A percentile compares a stretch with the other conserved stretches of the same genome.
These are phyloP conservation scores for Lasioglossum morio DNA, from an alignment of 2,888 invertebrate species.

Conservation along the genomic window DNA sequence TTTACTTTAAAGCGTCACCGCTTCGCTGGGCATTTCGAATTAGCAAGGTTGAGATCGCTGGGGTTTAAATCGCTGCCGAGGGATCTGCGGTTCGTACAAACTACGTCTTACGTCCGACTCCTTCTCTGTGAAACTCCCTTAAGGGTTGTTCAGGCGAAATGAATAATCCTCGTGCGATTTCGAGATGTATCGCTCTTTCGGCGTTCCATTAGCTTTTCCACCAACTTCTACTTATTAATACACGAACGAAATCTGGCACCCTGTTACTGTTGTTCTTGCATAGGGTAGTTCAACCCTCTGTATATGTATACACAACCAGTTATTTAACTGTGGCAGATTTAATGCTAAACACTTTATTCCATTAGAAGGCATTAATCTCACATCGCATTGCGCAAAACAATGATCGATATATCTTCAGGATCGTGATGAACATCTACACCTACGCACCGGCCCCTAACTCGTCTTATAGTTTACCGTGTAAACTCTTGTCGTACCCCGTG, in stretches of 20 bases:
- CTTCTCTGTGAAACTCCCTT: constrained; percentile 60
- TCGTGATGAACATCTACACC: background rate
- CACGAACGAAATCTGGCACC: background rate
- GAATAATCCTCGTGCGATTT: constrained; percentile 68
- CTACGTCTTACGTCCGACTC: constrained; percentile 56
- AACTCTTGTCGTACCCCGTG: background rate
- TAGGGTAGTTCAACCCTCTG: background rate
- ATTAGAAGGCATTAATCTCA: background rate
- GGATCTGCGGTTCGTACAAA: constrained; percentile 63
- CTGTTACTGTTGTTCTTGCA: background rate
- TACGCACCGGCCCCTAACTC: background rate
- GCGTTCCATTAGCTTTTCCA: constrained; percentile 21
- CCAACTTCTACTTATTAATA: background rate
- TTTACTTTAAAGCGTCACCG: constrained; percentile 52
- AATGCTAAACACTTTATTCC: background rate
- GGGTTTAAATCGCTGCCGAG: constrained; percentile 64
- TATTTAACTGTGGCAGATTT: background rate
- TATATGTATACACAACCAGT: background rate
- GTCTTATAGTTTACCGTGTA: background rate
- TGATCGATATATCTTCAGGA: background rate
- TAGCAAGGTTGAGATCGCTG: constrained; percentile 59
- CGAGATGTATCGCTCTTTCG: constrained; percentile 46
- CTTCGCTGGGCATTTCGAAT: constrained; percentile 51
- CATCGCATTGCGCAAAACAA: background rate
- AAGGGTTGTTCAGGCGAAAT: constrained; percentile 69